Evolutionary conservation across 2,888 invertebrate species (phyloP), one percentile per base, ranked within the genome.

Genomic region (Netelia virgata): DNA sequence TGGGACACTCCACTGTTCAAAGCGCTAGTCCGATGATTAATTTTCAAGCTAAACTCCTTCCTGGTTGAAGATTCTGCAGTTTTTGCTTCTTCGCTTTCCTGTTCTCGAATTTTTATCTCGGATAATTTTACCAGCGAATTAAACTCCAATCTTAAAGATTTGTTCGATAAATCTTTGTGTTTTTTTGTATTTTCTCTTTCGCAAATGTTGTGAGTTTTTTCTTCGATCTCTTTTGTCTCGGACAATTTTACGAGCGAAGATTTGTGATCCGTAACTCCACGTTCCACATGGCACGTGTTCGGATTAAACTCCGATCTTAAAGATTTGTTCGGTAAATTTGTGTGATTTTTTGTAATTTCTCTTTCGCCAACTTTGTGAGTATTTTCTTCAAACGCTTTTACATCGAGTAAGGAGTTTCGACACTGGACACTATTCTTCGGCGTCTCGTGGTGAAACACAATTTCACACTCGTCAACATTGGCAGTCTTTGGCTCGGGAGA

Each of bases 221-320:
- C n/a, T n/a, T n/a, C n/a, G n/a, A n/a, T n/a, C n/a, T n/a, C n/a
- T n/a, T n/a, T n/a, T n/a, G 8, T 36, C 10, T 16, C 57, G 28
- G 16, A 23, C 28, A 9, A n/a, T 41, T 61, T 20, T 11, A 9
- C 23, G 8, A 41, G 23, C 14, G 47, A 61, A 43, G 28, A 61
- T n/a, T 47, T 61, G 6, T 36, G 36, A 36, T 36, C 6, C 6
- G 36, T 8, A 0, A 36, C 36, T 1, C 6, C 36, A 6, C 8
- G n/a, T 11, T 59, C 18, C 5, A 8, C 61, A 3, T 57, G 23
- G 3, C 47, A 18, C 23, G 66, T 23, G 14, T 61, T 23, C 23
- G 73, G 20, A 43, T 82, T 77, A 20, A 63, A 9, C 2, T 70
- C 78, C 0, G 50, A 20, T 16, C 70, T 23, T 53, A 47, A 55